Evolutionary conservation across 2,888 invertebrate species (phyloP).

Genomic region (Coecobrya sp.): DNA sequence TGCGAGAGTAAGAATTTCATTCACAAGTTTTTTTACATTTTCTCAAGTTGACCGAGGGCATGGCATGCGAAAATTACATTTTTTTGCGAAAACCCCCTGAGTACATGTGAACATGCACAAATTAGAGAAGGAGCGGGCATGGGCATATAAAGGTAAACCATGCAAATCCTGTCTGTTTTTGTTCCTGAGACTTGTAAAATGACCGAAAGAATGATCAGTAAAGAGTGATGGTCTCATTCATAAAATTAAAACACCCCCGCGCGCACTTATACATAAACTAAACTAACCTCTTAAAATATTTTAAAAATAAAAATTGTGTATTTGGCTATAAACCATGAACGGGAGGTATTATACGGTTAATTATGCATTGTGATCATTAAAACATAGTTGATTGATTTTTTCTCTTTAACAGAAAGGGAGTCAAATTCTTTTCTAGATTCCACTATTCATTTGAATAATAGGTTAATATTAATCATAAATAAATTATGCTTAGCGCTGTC

Average conservation of each 20-base stretch:
- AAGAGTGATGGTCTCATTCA: constrained; percentile 15
- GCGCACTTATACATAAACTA: neutral
- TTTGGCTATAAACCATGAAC: too few relatives aligned
- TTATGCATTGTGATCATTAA: too few relatives aligned
- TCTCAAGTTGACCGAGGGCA: constrained; percentile 54
- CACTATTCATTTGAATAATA: too few relatives aligned
- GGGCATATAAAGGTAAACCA: constrained; percentile 11
- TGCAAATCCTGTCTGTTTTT: constrained; percentile 1
- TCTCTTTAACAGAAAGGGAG: too few relatives aligned
- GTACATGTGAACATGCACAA: neutral
- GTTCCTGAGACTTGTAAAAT: neutral
- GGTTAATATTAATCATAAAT: too few relatives aligned
- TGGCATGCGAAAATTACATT: constrained; percentile 53
- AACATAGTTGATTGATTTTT: too few relatives aligned
- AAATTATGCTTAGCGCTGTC: too few relatives aligned
- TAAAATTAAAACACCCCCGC: constrained; percentile 52
- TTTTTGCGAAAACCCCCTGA: constrained; percentile 9
- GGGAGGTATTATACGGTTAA: too few relatives aligned
- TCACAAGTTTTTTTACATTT: constrained; percentile 13
- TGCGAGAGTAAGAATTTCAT: constrained; percentile 7
- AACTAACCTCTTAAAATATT: too few relatives aligned
- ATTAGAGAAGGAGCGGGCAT: constrained; percentile 13
- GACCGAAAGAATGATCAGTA: neutral
- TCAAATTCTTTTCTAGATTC: too few relatives aligned
- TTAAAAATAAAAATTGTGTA: too few relatives aligned